Percentiles rank a stretch among this genome's conserved stretches.
Conservation (phyloP, 2,888 invertebrate species). For the Scaptomyza polygonia region DNA sequence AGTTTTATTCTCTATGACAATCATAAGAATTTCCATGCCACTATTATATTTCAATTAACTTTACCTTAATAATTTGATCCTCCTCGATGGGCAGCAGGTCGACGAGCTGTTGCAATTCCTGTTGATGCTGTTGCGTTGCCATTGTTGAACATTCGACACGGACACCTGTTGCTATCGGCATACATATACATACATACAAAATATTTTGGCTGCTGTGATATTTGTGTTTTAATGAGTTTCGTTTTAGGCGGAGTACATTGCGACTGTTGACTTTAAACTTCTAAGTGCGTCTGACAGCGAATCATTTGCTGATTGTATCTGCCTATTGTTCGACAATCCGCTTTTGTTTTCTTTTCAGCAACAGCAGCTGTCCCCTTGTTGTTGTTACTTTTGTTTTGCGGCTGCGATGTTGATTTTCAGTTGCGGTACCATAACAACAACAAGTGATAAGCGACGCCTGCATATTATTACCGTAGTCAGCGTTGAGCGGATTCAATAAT, state of each 20-base stretch:
- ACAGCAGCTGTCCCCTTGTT: slow-evolving; percentile 32
- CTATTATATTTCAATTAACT: not conserved
- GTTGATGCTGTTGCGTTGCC: slow-evolving; percentile 43
- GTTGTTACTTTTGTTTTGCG: slow-evolving; percentile 28
- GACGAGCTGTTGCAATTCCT: slow-evolving; percentile 55
- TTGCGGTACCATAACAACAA: slow-evolving; percentile 41
- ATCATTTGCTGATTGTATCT: slow-evolving; percentile 49
- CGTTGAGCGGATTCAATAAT: slow-evolving; percentile 34
- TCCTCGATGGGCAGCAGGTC: slow-evolving; percentile 58
- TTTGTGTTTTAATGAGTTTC: not conserved
- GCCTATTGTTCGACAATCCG: slow-evolving; percentile 42
- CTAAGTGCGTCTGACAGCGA: slow-evolving; percentile 24
- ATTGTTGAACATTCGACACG: slow-evolving; percentile 23
- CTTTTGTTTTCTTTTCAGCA: slow-evolving; percentile 48
- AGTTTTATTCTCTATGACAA: not conserved
- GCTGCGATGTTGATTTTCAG: slow-evolving; percentile 34
- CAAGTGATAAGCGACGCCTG: slow-evolving; percentile 57
- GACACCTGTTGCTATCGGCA: slow-evolving; percentile 47
- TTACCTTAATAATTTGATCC: slow-evolving; percentile 61
- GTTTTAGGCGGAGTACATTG: slow-evolving; percentile 35
- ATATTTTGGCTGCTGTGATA: slow-evolving; percentile 1
- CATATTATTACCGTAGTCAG: slow-evolving; percentile 54
- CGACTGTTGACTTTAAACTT: slow-evolving; percentile 27
- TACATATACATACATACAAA: not conserved
- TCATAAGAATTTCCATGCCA: not conserved